phyloP scores from a whole-genome alignment of 2,113 vertebrate species.

The Cheirogaleus medius region DNA sequence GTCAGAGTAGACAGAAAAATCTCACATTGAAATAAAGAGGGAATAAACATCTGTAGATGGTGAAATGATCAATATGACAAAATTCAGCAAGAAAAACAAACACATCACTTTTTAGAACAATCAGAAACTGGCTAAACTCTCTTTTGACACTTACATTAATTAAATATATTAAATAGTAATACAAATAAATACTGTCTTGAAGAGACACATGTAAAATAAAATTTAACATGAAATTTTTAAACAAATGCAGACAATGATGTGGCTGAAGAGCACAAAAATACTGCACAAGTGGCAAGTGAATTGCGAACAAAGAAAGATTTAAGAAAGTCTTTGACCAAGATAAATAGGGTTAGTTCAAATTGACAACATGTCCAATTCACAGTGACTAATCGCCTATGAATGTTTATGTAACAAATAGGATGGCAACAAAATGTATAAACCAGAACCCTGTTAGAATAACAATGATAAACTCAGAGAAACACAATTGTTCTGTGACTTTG shows the following conservation, averaged over 20 bases:
- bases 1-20: neutral
- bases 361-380: neutral
- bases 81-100: neutral
- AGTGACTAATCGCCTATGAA: neutral
- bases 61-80: neutral
- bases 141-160: neutral
- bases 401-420: neutral
- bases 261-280: neutral
- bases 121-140: neutral
- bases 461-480: neutral
- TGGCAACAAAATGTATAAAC: neutral
- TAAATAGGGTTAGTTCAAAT: neutral
- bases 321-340: slow-evolving; percentile 20
- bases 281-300: neutral
- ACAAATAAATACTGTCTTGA: neutral
- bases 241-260: neutral
- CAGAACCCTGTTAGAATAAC: neutral
- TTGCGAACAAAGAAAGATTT: neutral
- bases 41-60: neutral
- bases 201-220: neutral
- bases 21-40: neutral
- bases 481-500: neutral
- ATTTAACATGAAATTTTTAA: neutral
- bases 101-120: neutral
- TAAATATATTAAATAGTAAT: neutral